Percentiles rank a stretch among this genome's conserved stretches.
Evolutionary conservation across 2,888 invertebrate genomes (phyloP).

Genomic region (Synergus laeviventris): DNA sequence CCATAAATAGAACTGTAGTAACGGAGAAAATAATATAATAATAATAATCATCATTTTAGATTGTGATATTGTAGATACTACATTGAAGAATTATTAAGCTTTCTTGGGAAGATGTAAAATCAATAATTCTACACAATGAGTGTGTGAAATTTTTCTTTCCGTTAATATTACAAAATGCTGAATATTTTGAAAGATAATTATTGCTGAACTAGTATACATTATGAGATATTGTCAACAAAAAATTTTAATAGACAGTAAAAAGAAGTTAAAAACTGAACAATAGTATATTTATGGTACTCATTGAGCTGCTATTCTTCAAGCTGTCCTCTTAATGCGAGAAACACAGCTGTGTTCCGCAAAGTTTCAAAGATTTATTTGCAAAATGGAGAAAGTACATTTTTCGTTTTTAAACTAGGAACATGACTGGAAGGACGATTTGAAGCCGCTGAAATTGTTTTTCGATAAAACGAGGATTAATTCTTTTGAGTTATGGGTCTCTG

Average conservation of each 20-base stretch:
- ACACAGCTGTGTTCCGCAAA: background rate
- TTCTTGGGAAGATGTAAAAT: too few species aligned
- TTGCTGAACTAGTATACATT: background rate
- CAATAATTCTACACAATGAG: too few species aligned
- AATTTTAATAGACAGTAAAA: background rate
- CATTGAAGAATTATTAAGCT: too few species aligned
- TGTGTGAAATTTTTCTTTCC: too few species aligned
- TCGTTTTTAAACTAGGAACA: background rate
- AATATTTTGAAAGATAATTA: background rate
- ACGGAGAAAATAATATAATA: too few species aligned
- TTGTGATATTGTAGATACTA: too few species aligned
- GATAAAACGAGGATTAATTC: slow-evolving; percentile 35
- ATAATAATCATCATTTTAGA: too few species aligned
- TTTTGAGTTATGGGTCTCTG: slow-evolving; percentile 34
- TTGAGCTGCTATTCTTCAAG: background rate
- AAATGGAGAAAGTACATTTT: background rate
- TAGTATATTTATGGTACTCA: slow-evolving; percentile 1
- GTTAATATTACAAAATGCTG: too few species aligned
- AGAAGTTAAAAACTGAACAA: background rate
- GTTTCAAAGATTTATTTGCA: slow-evolving; percentile 30
- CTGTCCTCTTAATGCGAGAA: background rate
- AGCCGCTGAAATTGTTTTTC: slow-evolving; percentile 31
- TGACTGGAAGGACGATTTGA: slow-evolving; percentile 25
- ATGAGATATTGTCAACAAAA: background rate
- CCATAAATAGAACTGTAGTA: too few species aligned